Evolutionary conservation across 53 echinoderm and acorn worm genomes (phyloP), one percentile per base, ranked within the genome.

Genomic region (Temnopleurus reevesii): DNA sequence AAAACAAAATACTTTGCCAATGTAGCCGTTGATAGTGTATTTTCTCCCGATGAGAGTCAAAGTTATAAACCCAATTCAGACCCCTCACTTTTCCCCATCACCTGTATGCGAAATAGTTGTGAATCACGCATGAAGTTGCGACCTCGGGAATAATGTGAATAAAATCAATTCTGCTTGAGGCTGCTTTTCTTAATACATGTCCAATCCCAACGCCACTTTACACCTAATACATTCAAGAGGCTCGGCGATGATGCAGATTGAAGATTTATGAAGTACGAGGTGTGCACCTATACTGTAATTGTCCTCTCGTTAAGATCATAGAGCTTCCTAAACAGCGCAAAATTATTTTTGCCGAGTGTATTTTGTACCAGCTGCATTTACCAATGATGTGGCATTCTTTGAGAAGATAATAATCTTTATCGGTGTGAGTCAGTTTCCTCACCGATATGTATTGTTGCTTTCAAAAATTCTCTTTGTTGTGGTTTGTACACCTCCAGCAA

Each of bases 81-180:
- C 71, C 71, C 56, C 71, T 27, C 9, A 38, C 4, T 38, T 71
- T 38, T 71, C n/a, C 23, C 15, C 71, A 43, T 71, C 71, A 71
- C 71, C n/a, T 31, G 19, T 23, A 43, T 71, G 10, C 36, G 71
- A 21, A 41, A 71, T n/a, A 17, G 71, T 71, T 71, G 79, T 79
- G 79, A 79, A 79, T 79, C 79, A 79, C 79, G 18, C 79, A 79
- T 79, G 46, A 28, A 79, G 23, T 46, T 79, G 46, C 79, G 46
- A 46, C 79, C 49, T 47, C 29, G 79, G 27, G 49, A 79, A 79
- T 79, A 23, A 79, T 79, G 79, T 79, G 49, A 46, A 79, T 49
- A 79, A 79, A 79, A 79, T 79, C 79, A 79, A 79, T 79, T 29
- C 47, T 79, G 79, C 79, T 79, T 13, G 46, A 29, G 79, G 79